Base-by-base conservation (phyloP, 2,888 invertebrate genomes). In the Leptinotarsa tumamoca region DNA sequence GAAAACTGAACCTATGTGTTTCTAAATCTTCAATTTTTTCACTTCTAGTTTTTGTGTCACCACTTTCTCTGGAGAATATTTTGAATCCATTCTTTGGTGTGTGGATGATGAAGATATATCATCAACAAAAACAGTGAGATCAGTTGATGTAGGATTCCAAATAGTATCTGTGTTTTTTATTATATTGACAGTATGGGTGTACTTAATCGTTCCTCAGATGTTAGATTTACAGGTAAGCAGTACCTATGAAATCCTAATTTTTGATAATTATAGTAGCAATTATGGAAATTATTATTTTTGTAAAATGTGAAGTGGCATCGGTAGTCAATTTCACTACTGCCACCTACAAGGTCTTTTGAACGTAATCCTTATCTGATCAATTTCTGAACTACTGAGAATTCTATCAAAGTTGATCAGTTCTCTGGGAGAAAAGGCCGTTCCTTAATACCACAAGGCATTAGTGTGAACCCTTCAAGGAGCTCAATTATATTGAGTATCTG, bases 191-290 rank as follows among this genome's bases (percentile, higher is more conserved):
- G 87, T 93, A 50, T 85, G 89, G 0, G 90, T 94, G 4, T 94
- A 94, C 85, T 84, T 89, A 66, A 88, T 90, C 68, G 85, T 94
- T 33, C 92, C 93, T 7, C 91, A 92, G 84, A 86, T 94, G 83
- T 89, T 93, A 87, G 92, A 89, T 83, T 85, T 88, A 68, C 88
- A 89, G 85, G 88, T 89, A 84, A 76, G 56, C 76, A 21, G 33
- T 54, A 33, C 7, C 33, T 33, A 17, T 56, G 50, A 69, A 54
- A 49, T 43, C 10, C 43, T 13, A 43, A 43, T 43, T 43, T 43
- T 43, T 13, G 43, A 43, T 43, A 43, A 21, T 56, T 13, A 33
- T 7, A 33, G 2, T 33, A 7, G 7, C 7, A 33, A 33, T 7
- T 33, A 7, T 7, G 1, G 33, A 7, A 33, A 7, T 33, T 7